These are phyloP conservation scores for Agapornis canus DNA, from an alignment of 2,797 vertebrate genomes.

Conservation along the genomic window DNA sequence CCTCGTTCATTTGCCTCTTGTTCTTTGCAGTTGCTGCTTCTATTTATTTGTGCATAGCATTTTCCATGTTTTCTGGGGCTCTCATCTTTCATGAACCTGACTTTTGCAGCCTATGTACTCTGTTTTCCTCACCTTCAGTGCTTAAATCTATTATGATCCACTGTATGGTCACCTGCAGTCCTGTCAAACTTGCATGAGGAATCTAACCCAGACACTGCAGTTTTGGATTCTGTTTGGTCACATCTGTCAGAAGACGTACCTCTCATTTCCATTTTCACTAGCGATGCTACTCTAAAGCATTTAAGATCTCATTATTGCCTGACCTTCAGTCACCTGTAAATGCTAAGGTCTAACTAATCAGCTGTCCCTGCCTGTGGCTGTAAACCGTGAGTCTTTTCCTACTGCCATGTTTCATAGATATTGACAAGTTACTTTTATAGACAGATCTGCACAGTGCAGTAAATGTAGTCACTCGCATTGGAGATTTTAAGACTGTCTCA, in stretches of 20 bases:
- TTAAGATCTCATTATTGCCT: background rate
- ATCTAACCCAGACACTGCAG: background rate
- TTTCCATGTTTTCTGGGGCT: background rate
- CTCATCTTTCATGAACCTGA: background rate
- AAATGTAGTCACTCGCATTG: background rate
- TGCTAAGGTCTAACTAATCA: background rate
- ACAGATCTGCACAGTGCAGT: background rate
- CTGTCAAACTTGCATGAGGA: background rate
- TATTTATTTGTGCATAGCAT: background rate
- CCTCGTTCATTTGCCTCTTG: background rate
- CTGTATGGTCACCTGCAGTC: background rate
- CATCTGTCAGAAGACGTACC: background rate
- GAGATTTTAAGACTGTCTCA: background rate
- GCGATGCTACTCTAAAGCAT: background rate
- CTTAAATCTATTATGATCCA: background rate
- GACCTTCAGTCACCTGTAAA: slow-evolving; percentile 11
- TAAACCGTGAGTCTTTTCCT: background rate
- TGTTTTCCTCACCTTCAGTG: background rate
- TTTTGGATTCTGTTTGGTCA: background rate
- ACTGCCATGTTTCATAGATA: slow-evolving; percentile 28
- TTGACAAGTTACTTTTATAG: background rate
- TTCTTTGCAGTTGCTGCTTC: background rate
- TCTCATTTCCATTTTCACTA: background rate
- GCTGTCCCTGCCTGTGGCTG: background rate
- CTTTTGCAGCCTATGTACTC: background rate